These are phyloP conservation scores for Ophion obscuratus DNA, from an alignment of 2,888 invertebrate species.

Conservation along the genomic window DNA sequence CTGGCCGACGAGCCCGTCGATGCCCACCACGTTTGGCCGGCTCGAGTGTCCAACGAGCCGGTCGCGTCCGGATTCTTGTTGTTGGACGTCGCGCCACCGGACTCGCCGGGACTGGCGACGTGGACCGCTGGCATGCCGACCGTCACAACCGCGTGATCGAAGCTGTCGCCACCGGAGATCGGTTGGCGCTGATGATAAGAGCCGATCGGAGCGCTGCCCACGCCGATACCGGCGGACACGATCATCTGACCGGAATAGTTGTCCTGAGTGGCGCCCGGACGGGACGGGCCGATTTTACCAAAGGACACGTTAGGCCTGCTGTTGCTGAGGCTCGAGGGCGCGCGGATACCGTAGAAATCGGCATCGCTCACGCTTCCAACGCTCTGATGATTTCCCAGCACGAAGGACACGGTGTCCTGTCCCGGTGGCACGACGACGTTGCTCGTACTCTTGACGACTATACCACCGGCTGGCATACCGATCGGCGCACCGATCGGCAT, in stretches of 20 bases:
- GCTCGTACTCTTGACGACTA: slow-evolving; percentile 85
- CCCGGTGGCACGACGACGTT: slow-evolving; percentile 88
- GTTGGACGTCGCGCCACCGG: background rate
- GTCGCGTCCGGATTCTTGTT: slow-evolving; percentile 49
- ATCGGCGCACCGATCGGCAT: slow-evolving; percentile 1
- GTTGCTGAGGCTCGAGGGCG: slow-evolving; percentile 49
- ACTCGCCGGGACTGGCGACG: slow-evolving; percentile 41
- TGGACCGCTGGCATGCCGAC: slow-evolving; percentile 60
- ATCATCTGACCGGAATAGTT: slow-evolving; percentile 61
- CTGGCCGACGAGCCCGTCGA: slow-evolving; percentile 36
- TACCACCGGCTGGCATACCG: slow-evolving; percentile 40
- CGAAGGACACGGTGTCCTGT: slow-evolving; percentile 88
- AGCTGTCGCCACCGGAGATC: slow-evolving; percentile 4
- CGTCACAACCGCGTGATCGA: slow-evolving; percentile 55
- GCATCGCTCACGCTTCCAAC: slow-evolving; percentile 72
- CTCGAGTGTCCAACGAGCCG: slow-evolving; percentile 21
- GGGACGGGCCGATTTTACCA: slow-evolving; percentile 61
- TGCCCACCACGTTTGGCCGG: slow-evolving; percentile 53
- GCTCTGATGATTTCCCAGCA: slow-evolving; percentile 87
- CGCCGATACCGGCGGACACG: slow-evolving; percentile 62
- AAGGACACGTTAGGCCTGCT: slow-evolving; percentile 69
- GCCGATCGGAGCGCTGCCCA: slow-evolving; percentile 30
- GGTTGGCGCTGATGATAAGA: slow-evolving; percentile 40
- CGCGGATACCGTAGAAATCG: slow-evolving; percentile 54
- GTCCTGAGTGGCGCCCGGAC: slow-evolving; percentile 29